A percentile compares a stretch with the other conserved stretches of the same genome.
Evolutionary conservation across 1,140 invertebrate species (phyloP).

Genomic region (Caenorhabditis briggsae): DNA sequence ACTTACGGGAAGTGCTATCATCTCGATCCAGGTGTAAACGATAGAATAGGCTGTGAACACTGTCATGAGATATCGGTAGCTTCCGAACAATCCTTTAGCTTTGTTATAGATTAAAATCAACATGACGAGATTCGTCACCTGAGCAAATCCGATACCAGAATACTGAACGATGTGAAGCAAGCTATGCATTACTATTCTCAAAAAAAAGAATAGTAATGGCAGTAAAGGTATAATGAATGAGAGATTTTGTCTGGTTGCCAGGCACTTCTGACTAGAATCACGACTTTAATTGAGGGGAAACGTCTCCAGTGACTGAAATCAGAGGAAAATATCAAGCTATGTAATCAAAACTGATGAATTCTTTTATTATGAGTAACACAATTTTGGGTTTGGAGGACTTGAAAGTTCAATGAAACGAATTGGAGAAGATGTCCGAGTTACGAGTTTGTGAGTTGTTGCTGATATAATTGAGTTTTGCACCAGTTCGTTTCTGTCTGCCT

Average conservation of each 20-base stretch:
- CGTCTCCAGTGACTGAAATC: no score
- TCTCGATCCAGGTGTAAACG: not conserved
- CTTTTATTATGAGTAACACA: no score
- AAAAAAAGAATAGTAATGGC: no score
- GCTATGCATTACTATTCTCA: no score
- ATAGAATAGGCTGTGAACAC: not conserved
- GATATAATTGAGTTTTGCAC: not conserved
- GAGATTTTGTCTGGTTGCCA: no score
- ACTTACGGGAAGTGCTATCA: not conserved
- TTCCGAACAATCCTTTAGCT: not conserved
- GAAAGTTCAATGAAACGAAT: not conserved
- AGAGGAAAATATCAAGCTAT: no score
- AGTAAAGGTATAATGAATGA: no score
- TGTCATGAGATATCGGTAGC: not conserved
- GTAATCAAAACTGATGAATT: no score
- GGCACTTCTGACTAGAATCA: no score
- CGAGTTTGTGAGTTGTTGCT: not conserved
- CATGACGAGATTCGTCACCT: not conserved
- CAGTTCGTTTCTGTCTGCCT: not conserved
- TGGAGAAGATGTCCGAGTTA: not conserved
- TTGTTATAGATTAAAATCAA: not conserved
- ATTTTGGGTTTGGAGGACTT: no score
- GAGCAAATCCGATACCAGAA: not conserved
- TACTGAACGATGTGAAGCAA: not conserved
- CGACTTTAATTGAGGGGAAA: no score